phyloP scores from a whole-genome alignment of 2,797 vertebrate species.

The Meda fulgida region DNA sequence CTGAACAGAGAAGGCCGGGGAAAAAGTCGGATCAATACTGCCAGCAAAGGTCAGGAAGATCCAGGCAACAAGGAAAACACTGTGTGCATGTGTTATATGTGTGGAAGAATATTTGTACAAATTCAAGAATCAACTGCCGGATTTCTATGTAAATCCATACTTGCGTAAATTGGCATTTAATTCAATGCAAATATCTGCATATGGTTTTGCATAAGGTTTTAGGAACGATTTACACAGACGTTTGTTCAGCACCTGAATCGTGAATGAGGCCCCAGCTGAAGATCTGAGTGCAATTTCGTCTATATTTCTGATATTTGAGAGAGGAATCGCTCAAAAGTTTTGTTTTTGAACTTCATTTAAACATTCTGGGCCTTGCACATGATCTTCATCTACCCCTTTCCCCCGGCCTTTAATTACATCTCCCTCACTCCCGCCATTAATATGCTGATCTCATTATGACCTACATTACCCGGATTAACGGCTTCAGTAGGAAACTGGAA shows the following conservation, averaged over 20 bases:
- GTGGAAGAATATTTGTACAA: constrained; percentile 1
- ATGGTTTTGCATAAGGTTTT: background rate
- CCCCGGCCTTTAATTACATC: constrained; percentile 29
- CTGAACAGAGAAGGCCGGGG: constrained; percentile 80
- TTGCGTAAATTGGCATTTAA: background rate
- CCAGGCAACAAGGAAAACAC: constrained; percentile 68
- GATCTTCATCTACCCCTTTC: background rate
- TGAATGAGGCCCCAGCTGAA: background rate
- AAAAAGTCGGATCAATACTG: constrained; percentile 78
- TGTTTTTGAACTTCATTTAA: constrained; percentile 26
- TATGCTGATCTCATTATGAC: constrained; percentile 83
- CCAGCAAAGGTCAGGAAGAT: constrained; percentile 81
- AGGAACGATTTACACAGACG: background rate
- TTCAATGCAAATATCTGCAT: too few relatives aligned
- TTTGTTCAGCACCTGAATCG: background rate
- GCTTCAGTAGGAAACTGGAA: constrained; percentile 80
- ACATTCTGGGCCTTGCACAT: constrained; percentile 19
- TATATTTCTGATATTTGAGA: background rate
- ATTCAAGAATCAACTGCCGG: constrained; percentile 17
- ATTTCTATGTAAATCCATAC: background rate
- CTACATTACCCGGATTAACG: constrained; percentile 82
- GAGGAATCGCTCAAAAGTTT: background rate
- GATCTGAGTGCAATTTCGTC: background rate
- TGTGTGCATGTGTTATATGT: background rate
- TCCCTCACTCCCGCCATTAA: constrained; percentile 68